These are phyloP conservation scores for Drosophila buzzatii DNA, from an alignment of 2,888 invertebrate species.

Conservation along the genomic window DNA sequence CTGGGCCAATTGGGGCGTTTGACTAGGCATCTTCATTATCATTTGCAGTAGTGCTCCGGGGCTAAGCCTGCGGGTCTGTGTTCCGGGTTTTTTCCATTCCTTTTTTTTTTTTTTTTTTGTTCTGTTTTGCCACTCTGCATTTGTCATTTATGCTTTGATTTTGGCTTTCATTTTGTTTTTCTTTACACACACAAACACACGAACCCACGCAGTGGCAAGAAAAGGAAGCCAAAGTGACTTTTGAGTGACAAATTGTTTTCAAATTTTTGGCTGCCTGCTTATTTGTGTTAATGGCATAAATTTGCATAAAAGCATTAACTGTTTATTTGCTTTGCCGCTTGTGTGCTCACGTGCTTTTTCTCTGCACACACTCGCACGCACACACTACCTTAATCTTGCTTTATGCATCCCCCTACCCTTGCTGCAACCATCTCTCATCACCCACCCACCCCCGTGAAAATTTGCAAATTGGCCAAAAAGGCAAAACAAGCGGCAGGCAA, in stretches of 20 bases:
- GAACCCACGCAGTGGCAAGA: conserved; percentile 32
- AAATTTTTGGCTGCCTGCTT: conserved; percentile 77
- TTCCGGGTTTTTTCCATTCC: conserved; percentile 7
- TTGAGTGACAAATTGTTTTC: conserved; percentile 82
- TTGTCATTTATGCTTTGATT: conserved; percentile 76
- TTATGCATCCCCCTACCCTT: conserved; percentile 3
- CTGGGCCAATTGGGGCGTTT: conserved; percentile 46
- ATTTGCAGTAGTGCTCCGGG: conserved; percentile 36
- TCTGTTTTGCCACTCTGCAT: conserved; percentile 48
- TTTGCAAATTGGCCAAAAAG: conserved; percentile 77
- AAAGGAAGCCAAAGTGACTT: conserved; percentile 72
- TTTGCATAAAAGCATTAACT: conserved; percentile 83
- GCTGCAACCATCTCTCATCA: neutral
- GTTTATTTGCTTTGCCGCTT: conserved; percentile 80
- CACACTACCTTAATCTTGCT: conserved; percentile 51
- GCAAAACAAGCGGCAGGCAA: conserved; percentile 60
- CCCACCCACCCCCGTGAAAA: conserved; percentile 64
- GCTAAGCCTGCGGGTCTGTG: conserved; percentile 31
- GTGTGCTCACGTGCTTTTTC: conserved; percentile 25
- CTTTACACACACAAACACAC: conserved; percentile 26
- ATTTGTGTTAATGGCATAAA: conserved; percentile 82
- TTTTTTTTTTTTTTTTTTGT: neutral
- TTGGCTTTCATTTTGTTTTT: conserved; percentile 48
- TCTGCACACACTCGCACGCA: neutral
- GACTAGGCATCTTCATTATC: conserved; percentile 78